A percentile compares a stretch with the other conserved stretches of the same genome.
These are phyloP conservation scores for Stenurella melanura DNA, from an alignment of 2,888 invertebrate species.

Conservation along the genomic window DNA sequence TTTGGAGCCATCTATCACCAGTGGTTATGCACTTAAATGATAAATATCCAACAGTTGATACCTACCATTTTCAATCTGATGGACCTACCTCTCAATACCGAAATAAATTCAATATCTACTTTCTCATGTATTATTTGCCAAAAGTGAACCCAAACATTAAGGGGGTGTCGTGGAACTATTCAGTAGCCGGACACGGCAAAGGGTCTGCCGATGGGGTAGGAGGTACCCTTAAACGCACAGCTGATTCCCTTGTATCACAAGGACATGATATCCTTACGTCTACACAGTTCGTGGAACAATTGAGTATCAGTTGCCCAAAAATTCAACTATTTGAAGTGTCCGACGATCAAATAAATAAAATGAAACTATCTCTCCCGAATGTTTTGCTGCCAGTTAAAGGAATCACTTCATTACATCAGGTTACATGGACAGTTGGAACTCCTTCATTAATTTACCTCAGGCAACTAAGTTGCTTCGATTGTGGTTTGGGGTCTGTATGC, in stretches of 20 bases:
- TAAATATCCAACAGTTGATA: neutral
- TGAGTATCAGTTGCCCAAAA: slow-evolving; percentile 11
- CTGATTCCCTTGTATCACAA: slow-evolving; percentile 4
- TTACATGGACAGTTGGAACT: neutral
- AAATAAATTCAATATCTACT: slow-evolving; percentile 1
- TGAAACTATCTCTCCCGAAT: neutral
- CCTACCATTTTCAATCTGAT: neutral
- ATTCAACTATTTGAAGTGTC: slow-evolving; percentile 15
- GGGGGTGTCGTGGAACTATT: neutral
- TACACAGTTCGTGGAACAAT: neutral
- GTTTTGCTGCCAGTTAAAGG: slow-evolving; percentile 16
- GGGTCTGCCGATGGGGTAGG: slow-evolving; percentile 8
- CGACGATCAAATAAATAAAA: slow-evolving; percentile 5
- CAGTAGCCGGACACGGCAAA: neutral
- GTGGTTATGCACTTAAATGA: neutral
- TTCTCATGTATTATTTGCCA: slow-evolving; percentile 4
- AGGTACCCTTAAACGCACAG: slow-evolving; percentile 20
- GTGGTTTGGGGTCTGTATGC: slow-evolving; percentile 4
- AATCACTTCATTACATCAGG: neutral
- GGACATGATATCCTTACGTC: slow-evolving; percentile 5
- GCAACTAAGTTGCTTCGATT: slow-evolving; percentile 2
- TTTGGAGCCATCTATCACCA: neutral
- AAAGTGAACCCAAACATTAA: slow-evolving; percentile 10
- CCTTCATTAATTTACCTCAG: slow-evolving; percentile 15
- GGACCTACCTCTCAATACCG: slow-evolving; percentile 2